Evolutionary conservation across 2,113 vertebrate genomes (phyloP).

Genomic region (Pogonocichla stellata): DNA sequence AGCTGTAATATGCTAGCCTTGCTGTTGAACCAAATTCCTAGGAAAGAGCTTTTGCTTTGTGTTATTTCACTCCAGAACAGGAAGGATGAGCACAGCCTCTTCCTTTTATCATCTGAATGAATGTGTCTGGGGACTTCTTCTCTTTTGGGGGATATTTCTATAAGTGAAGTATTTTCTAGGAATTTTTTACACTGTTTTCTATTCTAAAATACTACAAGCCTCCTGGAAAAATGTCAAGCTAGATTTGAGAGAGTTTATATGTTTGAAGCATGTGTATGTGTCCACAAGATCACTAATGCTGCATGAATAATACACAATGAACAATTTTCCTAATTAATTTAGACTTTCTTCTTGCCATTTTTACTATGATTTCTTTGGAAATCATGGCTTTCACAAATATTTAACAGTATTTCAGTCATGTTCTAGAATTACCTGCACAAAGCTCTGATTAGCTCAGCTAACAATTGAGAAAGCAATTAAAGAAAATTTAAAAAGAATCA

Average conservation of each 20-base stretch:
- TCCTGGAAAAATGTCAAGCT: background rate
- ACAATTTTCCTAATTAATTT: conserved; percentile 8
- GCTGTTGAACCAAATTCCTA: background rate
- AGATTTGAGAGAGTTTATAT: background rate
- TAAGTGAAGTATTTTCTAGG: background rate
- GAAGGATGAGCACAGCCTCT: background rate
- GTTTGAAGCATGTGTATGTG: background rate
- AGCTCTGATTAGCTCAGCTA: background rate
- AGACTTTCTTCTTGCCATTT: background rate
- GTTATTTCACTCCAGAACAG: background rate
- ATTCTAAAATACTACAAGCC: background rate
- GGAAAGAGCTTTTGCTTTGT: background rate
- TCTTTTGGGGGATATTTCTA: background rate
- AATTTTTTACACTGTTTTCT: background rate
- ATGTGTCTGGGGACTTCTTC: background rate
- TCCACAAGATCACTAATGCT: background rate
- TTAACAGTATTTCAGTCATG: background rate
- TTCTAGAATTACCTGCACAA: background rate
- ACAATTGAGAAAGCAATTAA: background rate
- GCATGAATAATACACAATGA: background rate
- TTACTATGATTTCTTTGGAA: background rate
- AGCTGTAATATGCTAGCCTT: background rate
- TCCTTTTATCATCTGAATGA: background rate
- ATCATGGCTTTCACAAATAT: background rate
- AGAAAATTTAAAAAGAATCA: background rate